Base-by-base conservation (phyloP, 2,113 vertebrate genomes). In the Rhinoptilus africanus region DNA sequence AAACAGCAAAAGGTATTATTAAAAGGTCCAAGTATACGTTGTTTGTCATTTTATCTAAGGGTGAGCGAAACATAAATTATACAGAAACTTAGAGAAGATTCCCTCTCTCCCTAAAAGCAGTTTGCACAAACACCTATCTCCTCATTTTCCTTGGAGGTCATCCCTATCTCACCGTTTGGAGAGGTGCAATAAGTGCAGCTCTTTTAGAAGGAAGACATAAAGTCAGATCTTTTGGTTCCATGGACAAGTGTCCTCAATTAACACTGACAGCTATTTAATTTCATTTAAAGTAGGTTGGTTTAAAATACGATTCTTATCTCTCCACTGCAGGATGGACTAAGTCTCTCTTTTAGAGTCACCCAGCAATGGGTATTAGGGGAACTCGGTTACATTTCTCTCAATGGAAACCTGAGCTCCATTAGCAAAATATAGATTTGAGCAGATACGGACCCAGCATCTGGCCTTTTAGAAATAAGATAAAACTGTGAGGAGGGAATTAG, bases 221-320 rank as follows among this genome's bases (percentile, higher is more conserved):
- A 89, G 77, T 74, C 28, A 64, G 20, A 23, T 47, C 50, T 83
- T 86, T 76, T 79, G 4, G 24, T 89, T 89, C 73, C 54, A 76
- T 27, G 35, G 67, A 76, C n/a, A 57, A 96, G 86, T 80, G 96
- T 96, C 90, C 93, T 96, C 94, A 92, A 87, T 93, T 95, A 91
- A 93, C 86, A 94, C 67, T 86, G 81, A 35, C 85, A 94, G 88
- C 74, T 86, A 89, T 94, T 94, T 93, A 93, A 93, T 93, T 93
- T 94, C 73, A 95, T 91, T 96, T 97, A 95, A 94, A 97, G 62
- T 78, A 95, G 73, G n/a, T 86, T 94, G 76, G 48, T 94, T 93
- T 96, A 96, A 95, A 95, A 93, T 54, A 92, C 35, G 74, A 94
- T 93, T 93, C 78, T 96, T 96, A 86, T 96, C 91, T 94, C 6